Percentiles rank a stretch among this genome's conserved stretches.
Conservation (phyloP, 2,888 invertebrate genomes). For the Plebejus argus region DNA sequence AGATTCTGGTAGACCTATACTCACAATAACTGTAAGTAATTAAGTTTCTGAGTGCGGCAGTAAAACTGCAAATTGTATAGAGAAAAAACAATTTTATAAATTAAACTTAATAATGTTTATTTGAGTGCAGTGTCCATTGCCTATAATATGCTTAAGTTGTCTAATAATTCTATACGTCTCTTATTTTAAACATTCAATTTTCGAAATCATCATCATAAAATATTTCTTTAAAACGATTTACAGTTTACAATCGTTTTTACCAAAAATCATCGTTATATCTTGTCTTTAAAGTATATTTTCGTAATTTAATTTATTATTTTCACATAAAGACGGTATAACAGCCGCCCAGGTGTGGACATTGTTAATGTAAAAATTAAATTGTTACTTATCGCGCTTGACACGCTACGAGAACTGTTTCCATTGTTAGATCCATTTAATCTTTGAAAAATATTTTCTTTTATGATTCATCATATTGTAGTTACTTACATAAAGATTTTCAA, state of each 20-base stretch:
- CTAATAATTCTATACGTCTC: too few relatives aligned
- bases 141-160: too few relatives aligned
- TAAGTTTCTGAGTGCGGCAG: too few relatives aligned
- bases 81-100: too few relatives aligned
- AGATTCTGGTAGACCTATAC: too few relatives aligned
- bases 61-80: too few relatives aligned
- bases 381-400: slow-evolving; percentile 27
- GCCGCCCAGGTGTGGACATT: slow-evolving; percentile 22
- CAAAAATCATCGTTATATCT: not conserved
- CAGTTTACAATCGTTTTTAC: not conserved
- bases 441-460: not conserved
- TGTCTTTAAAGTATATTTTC: not conserved
- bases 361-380: slow-evolving; percentile 26
- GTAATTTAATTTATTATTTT: slow-evolving; percentile 7
- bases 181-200: too few relatives aligned
- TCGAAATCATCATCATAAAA: too few relatives aligned
- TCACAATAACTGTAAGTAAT: too few relatives aligned
- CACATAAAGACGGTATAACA: slow-evolving; percentile 13
- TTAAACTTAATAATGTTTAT: too few relatives aligned
- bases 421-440: not conserved
- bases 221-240: not conserved
- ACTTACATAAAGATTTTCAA: too few relatives aligned
- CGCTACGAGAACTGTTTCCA: slow-evolving; percentile 36
- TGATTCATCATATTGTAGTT: not conserved
- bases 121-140: too few relatives aligned